These are phyloP conservation scores for Psilopsiagon aymara DNA, from an alignment of 2,113 vertebrate species.

Conservation along the genomic window DNA sequence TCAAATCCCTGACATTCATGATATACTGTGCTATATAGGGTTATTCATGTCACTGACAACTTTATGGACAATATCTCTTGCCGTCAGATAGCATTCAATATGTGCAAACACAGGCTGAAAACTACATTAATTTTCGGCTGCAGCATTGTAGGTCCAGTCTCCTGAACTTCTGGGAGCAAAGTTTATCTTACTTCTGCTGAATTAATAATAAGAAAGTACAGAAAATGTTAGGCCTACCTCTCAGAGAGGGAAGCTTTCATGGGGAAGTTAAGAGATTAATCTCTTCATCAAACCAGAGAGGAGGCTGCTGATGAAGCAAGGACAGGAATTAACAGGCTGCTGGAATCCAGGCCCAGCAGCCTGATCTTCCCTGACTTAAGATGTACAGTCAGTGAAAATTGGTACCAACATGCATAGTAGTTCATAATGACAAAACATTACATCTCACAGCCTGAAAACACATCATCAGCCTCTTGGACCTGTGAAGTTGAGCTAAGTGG, in stretches of 20 bases:
- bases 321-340: not conserved
- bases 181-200: not conserved
- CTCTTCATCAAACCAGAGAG: not conserved
- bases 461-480: not conserved
- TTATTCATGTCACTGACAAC: not conserved
- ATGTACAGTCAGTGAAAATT: not conserved
- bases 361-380: not conserved
- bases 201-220: not conserved
- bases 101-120: not conserved
- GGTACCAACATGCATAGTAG: not conserved
- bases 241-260: not conserved
- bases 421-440: not conserved
- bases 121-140: not conserved
- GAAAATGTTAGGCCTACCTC: not conserved
- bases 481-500: not conserved
- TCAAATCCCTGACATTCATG: not conserved
- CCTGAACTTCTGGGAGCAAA: not conserved
- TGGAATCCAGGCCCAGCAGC: not conserved
- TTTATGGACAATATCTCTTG: constrained; percentile 5
- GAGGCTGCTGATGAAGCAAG: not conserved
- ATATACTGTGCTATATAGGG: not conserved
- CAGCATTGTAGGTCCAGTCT: not conserved
- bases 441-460: not conserved
- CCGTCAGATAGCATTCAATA: not conserved
- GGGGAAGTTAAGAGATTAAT: not conserved